A percentile compares a stretch with the other conserved stretches of the same genome.
Evolutionary conservation across 2,113 vertebrate species (phyloP).

Genomic region (Andinoacara biseriatus): DNA sequence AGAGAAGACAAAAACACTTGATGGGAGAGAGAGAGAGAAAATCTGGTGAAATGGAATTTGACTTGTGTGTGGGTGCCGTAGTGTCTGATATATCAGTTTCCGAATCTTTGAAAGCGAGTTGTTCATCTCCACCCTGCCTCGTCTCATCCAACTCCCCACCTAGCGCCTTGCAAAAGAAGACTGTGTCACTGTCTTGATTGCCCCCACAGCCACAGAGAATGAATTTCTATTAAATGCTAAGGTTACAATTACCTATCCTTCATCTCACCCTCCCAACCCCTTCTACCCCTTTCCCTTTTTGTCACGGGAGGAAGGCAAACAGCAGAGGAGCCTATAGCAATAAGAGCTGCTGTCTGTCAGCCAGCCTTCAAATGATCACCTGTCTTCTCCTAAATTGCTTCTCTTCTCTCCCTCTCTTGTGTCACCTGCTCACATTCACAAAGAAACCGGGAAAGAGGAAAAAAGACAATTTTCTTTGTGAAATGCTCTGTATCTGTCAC

Average conservation of each 20-base stretch:
- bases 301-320: conserved; percentile 60
- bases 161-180: conserved; percentile 21
- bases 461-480: conserved; percentile 78
- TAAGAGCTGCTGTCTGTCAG: conserved; percentile 74
- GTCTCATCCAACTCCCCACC: conserved; percentile 28
- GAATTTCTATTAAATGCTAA: conserved; percentile 72
- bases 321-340: conserved; percentile 66
- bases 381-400: conserved; percentile 73
- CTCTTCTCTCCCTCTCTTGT: conserved; percentile 55
- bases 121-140: conserved; percentile 41
- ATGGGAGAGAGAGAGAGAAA: conserved; percentile 40
- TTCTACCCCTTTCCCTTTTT: conserved; percentile 35
- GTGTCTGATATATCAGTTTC: conserved; percentile 50
- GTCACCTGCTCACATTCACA: conserved; percentile 72
- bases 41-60: conserved; percentile 57
- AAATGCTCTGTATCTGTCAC: conserved; percentile 78
- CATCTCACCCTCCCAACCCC: conserved; percentile 25
- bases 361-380: conserved; percentile 79
- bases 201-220: conserved; percentile 43
- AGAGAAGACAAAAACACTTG: conserved; percentile 19
- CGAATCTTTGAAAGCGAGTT: conserved; percentile 45
- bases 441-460: conserved; percentile 44
- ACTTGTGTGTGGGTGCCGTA: conserved; percentile 45
- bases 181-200: conserved; percentile 47
- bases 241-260: conserved; percentile 70